Evolutionary conservation across 2,888 invertebrate genomes (phyloP).

Genomic region (Protodeltote pygarga): DNA sequence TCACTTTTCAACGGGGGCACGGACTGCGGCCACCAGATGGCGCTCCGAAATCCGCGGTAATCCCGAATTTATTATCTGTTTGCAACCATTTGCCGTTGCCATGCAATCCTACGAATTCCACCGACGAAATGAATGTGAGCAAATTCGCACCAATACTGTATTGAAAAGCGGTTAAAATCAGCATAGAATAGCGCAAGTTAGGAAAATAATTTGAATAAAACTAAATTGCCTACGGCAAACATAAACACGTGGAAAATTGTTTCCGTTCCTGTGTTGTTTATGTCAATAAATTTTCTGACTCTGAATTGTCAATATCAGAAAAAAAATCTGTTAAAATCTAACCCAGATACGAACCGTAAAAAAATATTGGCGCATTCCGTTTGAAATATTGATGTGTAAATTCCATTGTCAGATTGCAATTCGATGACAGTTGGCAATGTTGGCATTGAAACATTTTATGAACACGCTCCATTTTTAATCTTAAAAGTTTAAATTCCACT

Average conservation of each 20-base stretch:
- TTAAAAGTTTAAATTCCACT: no score
- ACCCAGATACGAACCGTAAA: not conserved
- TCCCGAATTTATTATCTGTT: conserved; percentile 82
- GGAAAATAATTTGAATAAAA: conserved; percentile 34
- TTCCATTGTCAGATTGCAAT: conserved; percentile 7
- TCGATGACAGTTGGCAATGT: conserved; percentile 1
- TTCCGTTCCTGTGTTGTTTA: not conserved
- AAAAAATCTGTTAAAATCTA: not conserved
- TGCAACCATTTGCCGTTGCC: conserved; percentile 69
- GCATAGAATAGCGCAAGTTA: conserved; percentile 36
- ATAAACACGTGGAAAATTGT: conserved; percentile 1
- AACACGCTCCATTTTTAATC: no score
- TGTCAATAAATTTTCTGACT: conserved; percentile 2
- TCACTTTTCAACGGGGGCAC: conserved; percentile 68
- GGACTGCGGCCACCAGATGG: conserved; percentile 68
- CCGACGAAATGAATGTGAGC: conserved; percentile 62
- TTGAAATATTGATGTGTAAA: conserved; percentile 11
- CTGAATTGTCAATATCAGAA: not conserved
- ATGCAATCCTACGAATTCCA: conserved; percentile 65
- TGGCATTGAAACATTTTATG: not conserved
- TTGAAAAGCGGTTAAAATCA: conserved; percentile 50
- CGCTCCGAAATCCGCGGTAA: conserved; percentile 70
- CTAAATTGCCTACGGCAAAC: conserved; percentile 11
- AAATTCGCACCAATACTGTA: conserved; percentile 60
- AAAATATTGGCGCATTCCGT: conserved; percentile 11